Conservation (phyloP, 2,888 invertebrate genomes). For the Petrolisthes cinctipes region DNA sequence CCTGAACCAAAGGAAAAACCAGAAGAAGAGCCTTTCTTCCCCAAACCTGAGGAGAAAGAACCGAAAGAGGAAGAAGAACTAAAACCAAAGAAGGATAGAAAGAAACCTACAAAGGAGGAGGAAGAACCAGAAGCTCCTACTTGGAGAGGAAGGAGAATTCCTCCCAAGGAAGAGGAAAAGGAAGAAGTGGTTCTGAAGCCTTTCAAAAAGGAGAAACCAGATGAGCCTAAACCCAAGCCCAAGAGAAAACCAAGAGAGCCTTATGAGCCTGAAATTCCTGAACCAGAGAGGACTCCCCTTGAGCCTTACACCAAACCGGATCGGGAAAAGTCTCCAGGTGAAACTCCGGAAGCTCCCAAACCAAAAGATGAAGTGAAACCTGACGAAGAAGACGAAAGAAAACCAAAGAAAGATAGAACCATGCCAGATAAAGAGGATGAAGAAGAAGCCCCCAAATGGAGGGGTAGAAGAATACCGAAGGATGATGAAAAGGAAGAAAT, state of each 20-base stretch:
- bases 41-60: conserved; percentile 23
- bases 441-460: conserved; percentile 41
- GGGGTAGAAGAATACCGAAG: conserved; percentile 37
- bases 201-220: conserved; percentile 48
- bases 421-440: conserved; percentile 30
- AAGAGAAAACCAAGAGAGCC: conserved; percentile 31
- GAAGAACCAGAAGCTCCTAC: conserved; percentile 41
- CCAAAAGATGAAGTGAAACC: conserved; percentile 37
- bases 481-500: conserved; percentile 54
- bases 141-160: conserved; percentile 40
- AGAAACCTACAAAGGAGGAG: conserved; percentile 42
- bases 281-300: conserved; percentile 26
- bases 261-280: conserved; percentile 52
- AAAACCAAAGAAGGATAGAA: conserved; percentile 23
- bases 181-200: conserved; percentile 50
- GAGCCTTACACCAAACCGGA: conserved; percentile 37
- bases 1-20: conserved; percentile 39
- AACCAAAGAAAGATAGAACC: conserved; percentile 37
- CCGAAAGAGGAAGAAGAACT: conserved; percentile 28
- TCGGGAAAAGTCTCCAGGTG: conserved; percentile 14
- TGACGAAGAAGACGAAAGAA: conserved; percentile 4
- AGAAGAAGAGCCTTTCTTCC: conserved; percentile 9
- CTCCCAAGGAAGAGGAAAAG: conserved; percentile 44
- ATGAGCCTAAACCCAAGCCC: conserved; percentile 41
- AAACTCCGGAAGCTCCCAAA: conserved; percentile 21